These are phyloP conservation scores for Byasa hedistus DNA, from an alignment of 2,888 invertebrate species.

Conservation along the genomic window DNA sequence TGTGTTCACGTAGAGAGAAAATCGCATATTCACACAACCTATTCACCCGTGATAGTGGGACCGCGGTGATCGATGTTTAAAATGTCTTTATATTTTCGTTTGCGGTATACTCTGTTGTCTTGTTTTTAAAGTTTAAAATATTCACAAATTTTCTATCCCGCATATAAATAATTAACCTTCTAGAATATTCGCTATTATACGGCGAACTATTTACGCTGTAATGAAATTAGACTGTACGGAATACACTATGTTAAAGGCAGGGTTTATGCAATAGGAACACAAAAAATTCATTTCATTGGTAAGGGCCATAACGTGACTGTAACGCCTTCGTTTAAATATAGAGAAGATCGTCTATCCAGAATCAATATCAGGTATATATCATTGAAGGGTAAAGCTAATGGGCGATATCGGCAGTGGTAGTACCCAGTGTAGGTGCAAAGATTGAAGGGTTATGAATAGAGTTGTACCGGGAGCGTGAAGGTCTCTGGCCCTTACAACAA, in stretches of 20 bases:
- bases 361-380: not conserved
- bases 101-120: slow-evolving; percentile 67
- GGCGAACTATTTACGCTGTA: slow-evolving; percentile 18
- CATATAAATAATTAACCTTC: slow-evolving; percentile 13
- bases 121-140: slow-evolving; percentile 53
- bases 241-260: slow-evolving; percentile 41
- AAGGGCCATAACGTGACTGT: slow-evolving; percentile 46
- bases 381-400: not conserved
- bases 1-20: slow-evolving; percentile 74
- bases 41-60: slow-evolving; percentile 59
- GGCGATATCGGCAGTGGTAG: not conserved
- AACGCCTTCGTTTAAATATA: not conserved
- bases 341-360: not conserved
- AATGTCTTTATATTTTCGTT: slow-evolving; percentile 48
- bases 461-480: not conserved
- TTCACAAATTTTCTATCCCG: slow-evolving; percentile 36
- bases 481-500: slow-evolving; percentile 1
- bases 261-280: slow-evolving; percentile 50
- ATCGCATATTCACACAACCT: slow-evolving; percentile 60
- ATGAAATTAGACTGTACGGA: slow-evolving; percentile 26
- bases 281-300: slow-evolving; percentile 46
- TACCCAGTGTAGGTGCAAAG: not conserved
- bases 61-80: slow-evolving; percentile 52
- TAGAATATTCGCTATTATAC: slow-evolving; percentile 8
- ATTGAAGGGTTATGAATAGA: not conserved